These are phyloP conservation scores for Polypedilum pembai DNA, from an alignment of 1,140 invertebrate species.

Conservation along the genomic window DNA sequence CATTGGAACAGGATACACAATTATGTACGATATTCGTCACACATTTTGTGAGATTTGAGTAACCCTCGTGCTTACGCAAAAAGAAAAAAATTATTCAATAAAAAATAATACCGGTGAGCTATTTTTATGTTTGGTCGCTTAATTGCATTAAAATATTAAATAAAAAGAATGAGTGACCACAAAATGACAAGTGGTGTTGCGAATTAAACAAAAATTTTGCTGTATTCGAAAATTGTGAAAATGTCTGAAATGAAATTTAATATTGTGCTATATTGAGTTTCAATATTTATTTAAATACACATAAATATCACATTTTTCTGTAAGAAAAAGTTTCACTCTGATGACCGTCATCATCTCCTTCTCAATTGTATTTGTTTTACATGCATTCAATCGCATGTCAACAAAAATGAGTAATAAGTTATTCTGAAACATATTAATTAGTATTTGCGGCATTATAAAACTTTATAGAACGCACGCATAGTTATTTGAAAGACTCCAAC, in stretches of 20 bases:
- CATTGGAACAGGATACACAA: neutral
- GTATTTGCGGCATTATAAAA: neutral
- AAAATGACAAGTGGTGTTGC: too few species aligned
- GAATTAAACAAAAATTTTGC: too few species aligned
- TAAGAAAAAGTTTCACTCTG: too few species aligned
- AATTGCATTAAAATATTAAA: neutral
- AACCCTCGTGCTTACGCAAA: neutral
- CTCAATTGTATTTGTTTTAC: neutral
- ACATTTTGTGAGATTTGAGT: neutral
- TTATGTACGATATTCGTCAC: neutral
- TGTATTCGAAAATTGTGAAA: too few species aligned
- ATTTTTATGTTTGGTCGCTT: neutral
- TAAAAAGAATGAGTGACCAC: neutral
- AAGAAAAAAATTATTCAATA: slow-evolving; percentile 7
- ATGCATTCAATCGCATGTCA: neutral
- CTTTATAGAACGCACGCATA: too few species aligned
- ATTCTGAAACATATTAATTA: neutral
- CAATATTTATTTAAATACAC: too few species aligned
- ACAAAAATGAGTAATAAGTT: neutral
- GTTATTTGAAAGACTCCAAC: neutral
- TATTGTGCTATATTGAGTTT: too few species aligned
- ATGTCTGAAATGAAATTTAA: too few species aligned
- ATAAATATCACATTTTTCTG: too few species aligned
- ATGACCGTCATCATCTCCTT: too few species aligned
- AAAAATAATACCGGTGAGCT: neutral